Base-by-base conservation (phyloP, 2,113 vertebrate species). In the Semnornis frantzii region DNA sequence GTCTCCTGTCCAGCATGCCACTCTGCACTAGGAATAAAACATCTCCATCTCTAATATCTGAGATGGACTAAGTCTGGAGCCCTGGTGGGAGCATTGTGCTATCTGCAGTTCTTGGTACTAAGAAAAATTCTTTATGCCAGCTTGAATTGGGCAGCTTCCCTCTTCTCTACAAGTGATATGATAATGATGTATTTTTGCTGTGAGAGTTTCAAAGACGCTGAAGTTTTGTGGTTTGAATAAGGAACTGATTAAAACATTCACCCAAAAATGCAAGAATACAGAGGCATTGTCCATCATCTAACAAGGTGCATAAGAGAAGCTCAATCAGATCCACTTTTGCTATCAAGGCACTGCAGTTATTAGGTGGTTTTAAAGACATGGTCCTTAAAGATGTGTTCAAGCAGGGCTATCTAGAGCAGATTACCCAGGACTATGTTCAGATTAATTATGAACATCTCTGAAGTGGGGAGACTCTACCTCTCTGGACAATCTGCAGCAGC, bases 361-460 rank as follows among this genome's bases (percentile, higher is more conserved):
- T 31, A 33, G 6, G 25, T 31, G 7, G 5, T 12, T 91, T 94
- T 68, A 55, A 82, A 84, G 37, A 64, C 3, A 3, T 1, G 1
- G 37, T 64, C 11, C 30, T 75, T 89, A 52, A 52, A 24, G 48
- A 28, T 55, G 27, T n/a, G 18, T 20, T 52, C 33, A 68, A 2
- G 1, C 34, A 85, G 39, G 34, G n/a, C 4, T 19, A 71, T 4
- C 44, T 48, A 68, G 1, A 78, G 16, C 33, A 15, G 10, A 50
- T 3, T 66, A 19, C 33, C 50, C 28, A 16, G 7, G 13, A 78
- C 12, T 2, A 0, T 4, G 5, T 44, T 30, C n/a, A 52, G 62
- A 33, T 0, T 0, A 4, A 15, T 46, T 75, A 0, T 50, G 5
- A 42, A 0, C 14, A 85, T 46, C 30, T 64, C 12, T 7, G 0